Base-by-base conservation (phyloP, 2,888 invertebrate species). In the Carpatolechia fugitivella region DNA sequence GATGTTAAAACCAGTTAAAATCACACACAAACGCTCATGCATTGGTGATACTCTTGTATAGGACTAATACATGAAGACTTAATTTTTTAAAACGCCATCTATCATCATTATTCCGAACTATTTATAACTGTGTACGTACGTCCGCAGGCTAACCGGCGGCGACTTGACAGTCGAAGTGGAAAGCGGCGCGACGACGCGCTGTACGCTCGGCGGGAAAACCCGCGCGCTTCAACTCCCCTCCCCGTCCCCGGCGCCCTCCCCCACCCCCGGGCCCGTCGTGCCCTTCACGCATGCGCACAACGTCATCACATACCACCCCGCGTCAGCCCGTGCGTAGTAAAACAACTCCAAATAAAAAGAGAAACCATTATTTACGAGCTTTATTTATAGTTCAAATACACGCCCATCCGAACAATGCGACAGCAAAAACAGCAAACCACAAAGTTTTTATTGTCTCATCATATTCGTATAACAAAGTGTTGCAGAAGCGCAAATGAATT, bases 121-220 rank as follows among this genome's bases (percentile, higher is more conserved):
- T n/a, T n/a, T n/a, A n/a, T n/a, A n/a, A 40, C 1, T 8, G 7
- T 40, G 40, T 36, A 40, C 3, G 3, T 18, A 16, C 10, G 16
- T 40, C 38, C 38, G 3, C 79, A 97, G 96, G 79, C 77, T 94
- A 55, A 92, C 93, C 44, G 92, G 93, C 7, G 86, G 91, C 0
- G 96, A 97, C 56, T 79, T 98, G 20, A 84, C 92, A 18, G 95
- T 96, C 11, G 94, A 93, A 53, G 94, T 97, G 1, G 92, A 92
- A 70, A 94, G 93, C 18, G 93, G 93, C 36, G 94, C 93, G 58
- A 93, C 93, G 1, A 93, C 97, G 57, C 93, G 94, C 63, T 97
- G 97, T 78, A 95, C 94, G 73, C 91, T 98, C 61, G 98, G 97
- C 49, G 95, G 95, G 64, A 97, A 97, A 84, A 90, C 93, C 13